Base-by-base conservation (phyloP, 92 coral and sea anemone genomes). In the Bergia puertoricense region DNA sequence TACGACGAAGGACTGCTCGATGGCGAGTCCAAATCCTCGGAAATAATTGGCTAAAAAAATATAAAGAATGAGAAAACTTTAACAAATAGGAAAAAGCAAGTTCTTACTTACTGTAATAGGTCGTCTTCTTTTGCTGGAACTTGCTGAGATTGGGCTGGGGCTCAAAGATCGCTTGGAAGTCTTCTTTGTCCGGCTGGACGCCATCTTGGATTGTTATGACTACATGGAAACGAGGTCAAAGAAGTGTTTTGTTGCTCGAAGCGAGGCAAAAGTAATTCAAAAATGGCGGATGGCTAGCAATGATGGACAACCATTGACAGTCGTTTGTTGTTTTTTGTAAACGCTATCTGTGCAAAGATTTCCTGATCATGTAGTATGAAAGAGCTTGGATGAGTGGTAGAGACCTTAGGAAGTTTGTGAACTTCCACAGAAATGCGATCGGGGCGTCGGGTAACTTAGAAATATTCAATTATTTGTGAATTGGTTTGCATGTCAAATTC, bases 331-430 rank as follows among this genome's bases (percentile, higher is more conserved):
- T 13, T 42, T 56, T 46, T 57, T 11, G 56, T 48, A 54, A 13
- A 54, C 16, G 16, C 14, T 54, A 18, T 1, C 16, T 57, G n/a
- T 80, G 50, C 43, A 2, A 79, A 39, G 54, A 67, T 82, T 30
- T 68, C 46, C 45, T 40, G 42, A 22, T 44, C 62, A 46, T 46
- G 37, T 85, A 46, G 74, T 45, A 71, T 75, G 68, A 86, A 57
- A 41, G 41, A 77, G 69, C 76, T 86, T 92, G 91, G 75, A 97
- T 97, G 99, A 97, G 99, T 89, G 99, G 99, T 51, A 90, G 99
- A 88, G 99, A 97, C 85, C 95, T 95, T 66, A 94, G 98, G 93
- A 95, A 94, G 94, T 97, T 97, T 81, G 96, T 97, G 40, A 97
- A 95, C 94, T 97, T 92, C 91, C 99, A 97, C 89, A 92, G 99